Conservation (phyloP, 1,140 invertebrate species). For the Gryon sp. region DNA sequence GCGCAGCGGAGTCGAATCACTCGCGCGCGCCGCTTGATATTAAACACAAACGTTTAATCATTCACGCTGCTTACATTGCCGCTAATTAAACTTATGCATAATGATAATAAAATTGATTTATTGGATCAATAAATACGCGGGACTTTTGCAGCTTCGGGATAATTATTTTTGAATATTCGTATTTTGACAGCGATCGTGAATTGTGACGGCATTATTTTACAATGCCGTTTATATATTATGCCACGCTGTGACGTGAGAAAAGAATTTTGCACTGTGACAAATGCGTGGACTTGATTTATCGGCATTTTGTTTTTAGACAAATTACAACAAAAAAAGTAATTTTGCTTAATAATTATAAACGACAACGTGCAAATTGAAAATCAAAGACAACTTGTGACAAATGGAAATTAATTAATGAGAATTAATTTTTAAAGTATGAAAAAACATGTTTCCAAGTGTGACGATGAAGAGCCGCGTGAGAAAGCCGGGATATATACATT, state of each 20-base stretch:
- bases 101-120: constrained; percentile 64
- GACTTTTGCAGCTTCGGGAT: constrained; percentile 41
- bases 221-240: constrained; percentile 37
- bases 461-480: constrained; percentile 37
- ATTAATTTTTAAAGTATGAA: neutral
- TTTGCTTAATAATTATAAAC: constrained; percentile 4
- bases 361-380: constrained; percentile 11
- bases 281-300: constrained; percentile 35
- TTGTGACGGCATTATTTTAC: constrained; percentile 48
- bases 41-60: constrained; percentile 56
- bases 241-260: neutral
- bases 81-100: constrained; percentile 59
- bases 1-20: no score
- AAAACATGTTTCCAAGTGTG: neutral
- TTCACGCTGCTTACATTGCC: constrained; percentile 53
- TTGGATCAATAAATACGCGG: constrained; percentile 55
- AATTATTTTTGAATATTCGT: constrained; percentile 50
- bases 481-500: constrained; percentile 28
- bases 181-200: constrained; percentile 56
- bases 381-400: constrained; percentile 13
- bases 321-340: no score
- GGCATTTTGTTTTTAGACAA: no score
- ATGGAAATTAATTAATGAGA: constrained; percentile 17
- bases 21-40: constrained; percentile 27
- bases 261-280: constrained; percentile 37